These are phyloP conservation scores for Clarias magur DNA, from an alignment of 2,113 vertebrate species.

Conservation along the genomic window DNA sequence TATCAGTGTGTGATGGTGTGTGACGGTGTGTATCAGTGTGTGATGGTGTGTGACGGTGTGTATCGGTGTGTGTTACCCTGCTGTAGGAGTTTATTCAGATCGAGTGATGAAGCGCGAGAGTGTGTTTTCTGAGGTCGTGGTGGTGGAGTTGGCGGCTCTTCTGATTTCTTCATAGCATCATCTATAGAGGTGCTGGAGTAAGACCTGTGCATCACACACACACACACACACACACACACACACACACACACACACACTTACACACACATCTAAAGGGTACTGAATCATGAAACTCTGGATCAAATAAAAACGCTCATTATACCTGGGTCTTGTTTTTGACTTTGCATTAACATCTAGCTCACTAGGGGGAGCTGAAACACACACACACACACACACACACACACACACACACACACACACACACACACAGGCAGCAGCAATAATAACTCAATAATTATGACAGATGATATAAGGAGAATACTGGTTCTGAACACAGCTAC, in stretches of 20 bases:
- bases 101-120: slow-evolving; percentile 96
- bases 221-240: not conserved
- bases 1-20: not conserved
- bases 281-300: not conserved
- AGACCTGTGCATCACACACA: slow-evolving; percentile 73
- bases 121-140: slow-evolving; percentile 93
- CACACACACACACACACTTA: not conserved
- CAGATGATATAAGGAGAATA: not conserved
- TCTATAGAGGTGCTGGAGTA: slow-evolving; percentile 94
- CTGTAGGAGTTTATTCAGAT: slow-evolving; percentile 95
- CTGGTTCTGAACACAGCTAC: not conserved
- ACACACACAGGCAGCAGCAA: not conserved
- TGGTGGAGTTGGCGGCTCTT: slow-evolving; percentile 92
- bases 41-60: slow-evolving; percentile 26
- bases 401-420: slow-evolving; percentile 18
- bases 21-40: not conserved
- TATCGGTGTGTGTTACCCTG: slow-evolving; percentile 70
- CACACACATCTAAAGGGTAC: not conserved
- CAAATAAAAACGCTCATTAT: not conserved
- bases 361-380: slow-evolving; percentile 62
- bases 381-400: slow-evolving; percentile 7
- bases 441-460: not conserved
- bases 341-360: slow-evolving; percentile 66
- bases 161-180: slow-evolving; percentile 89
- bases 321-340: slow-evolving; percentile 72